Evolutionary conservation across 2,113 vertebrate species (phyloP).

Genomic region (Aix galericulata): DNA sequence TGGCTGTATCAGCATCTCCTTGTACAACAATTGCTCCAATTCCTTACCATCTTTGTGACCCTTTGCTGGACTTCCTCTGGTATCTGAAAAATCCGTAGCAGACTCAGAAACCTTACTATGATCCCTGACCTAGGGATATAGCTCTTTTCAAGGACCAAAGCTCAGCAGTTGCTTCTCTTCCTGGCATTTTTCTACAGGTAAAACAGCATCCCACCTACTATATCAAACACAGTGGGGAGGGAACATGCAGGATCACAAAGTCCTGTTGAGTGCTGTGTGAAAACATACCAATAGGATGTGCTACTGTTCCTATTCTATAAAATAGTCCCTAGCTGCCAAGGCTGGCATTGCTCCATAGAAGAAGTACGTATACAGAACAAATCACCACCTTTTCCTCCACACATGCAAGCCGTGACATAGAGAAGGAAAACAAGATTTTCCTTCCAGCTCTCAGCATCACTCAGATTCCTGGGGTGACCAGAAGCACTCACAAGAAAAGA

Average conservation of each 20-base stretch:
- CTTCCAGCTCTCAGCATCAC: neutral
- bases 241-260: neutral
- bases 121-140: neutral
- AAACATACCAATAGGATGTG: neutral
- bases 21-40: neutral
- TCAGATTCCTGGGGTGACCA: neutral
- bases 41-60: neutral
- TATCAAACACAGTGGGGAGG: neutral
- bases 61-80: neutral
- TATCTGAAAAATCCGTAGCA: neutral
- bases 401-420: accelerated
- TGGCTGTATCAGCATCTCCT: neutral
- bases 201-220: neutral
- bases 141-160: neutral
- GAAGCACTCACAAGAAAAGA: neutral
- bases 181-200: neutral
- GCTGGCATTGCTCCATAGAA: neutral
- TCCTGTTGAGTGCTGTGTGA: neutral
- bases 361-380: neutral
- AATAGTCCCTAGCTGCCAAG: neutral
- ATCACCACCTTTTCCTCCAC: neutral
- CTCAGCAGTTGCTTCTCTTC: neutral
- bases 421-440: neutral
- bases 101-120: neutral
- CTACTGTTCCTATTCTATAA: neutral